phyloP scores from a whole-genome alignment of 2,113 vertebrate species.

The Peucedramus taeniatus region DNA sequence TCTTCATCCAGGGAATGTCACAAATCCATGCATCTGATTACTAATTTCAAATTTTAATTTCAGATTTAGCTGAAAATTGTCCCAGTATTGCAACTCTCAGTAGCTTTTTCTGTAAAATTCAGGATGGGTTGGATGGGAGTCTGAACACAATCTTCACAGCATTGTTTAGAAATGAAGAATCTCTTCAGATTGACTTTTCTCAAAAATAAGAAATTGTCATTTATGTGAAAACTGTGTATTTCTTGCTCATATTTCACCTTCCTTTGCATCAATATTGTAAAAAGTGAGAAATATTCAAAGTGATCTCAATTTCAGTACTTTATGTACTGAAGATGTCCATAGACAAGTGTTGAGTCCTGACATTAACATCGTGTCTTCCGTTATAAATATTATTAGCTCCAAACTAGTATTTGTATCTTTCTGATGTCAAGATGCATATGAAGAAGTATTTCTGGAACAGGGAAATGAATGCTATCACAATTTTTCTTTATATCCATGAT shows the following conservation, averaged over 20 bases:
- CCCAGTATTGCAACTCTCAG: not conserved
- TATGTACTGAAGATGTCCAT: not conserved
- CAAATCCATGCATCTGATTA: not conserved
- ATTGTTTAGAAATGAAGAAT: not conserved
- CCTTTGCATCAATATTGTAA: not conserved
- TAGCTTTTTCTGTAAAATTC: not conserved
- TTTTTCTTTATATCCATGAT: not conserved
- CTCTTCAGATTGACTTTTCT: not conserved
- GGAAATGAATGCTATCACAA: not conserved
- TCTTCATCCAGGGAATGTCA: not conserved
- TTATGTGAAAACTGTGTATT: not conserved
- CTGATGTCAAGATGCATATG: not conserved
- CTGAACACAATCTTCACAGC: not conserved
- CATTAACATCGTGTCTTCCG: not conserved
- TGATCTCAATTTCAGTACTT: not conserved
- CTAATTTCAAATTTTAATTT: not conserved
- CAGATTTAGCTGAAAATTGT: not conserved
- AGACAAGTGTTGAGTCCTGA: not conserved
- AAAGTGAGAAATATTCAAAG: not conserved
- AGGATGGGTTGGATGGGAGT: not conserved
- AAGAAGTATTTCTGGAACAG: not conserved
- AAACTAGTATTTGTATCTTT: not conserved
- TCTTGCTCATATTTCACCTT: not conserved
- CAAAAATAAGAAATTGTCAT: not conserved
- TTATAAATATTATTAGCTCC: not conserved